Conservation (phyloP, 1,140 invertebrate species). For the Plutomurus gul region DNA sequence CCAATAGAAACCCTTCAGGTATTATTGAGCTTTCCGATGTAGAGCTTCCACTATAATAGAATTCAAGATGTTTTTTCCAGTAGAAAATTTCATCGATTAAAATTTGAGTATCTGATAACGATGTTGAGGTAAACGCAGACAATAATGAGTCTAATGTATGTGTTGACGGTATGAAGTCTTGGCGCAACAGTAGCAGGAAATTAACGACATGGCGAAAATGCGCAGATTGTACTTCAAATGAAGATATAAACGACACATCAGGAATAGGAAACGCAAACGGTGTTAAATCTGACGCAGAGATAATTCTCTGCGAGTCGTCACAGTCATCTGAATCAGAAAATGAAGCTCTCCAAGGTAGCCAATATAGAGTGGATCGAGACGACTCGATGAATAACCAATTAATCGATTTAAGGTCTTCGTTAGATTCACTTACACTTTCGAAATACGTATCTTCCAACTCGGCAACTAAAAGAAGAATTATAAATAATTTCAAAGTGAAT, state of each 20-base stretch:
- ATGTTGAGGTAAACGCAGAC: constrained; percentile 15
- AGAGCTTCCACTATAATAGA: constrained; percentile 19
- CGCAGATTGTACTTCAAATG: constrained; percentile 36
- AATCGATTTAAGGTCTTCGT: too few species aligned
- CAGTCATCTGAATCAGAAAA: constrained; percentile 41
- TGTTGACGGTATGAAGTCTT: constrained; percentile 51
- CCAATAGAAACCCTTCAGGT: constrained; percentile 47
- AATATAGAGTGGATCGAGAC: constrained; percentile 42
- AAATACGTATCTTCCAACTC: constrained; percentile 49
- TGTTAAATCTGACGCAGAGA: constrained; percentile 26
- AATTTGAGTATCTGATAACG: constrained; percentile 36
- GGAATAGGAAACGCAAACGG: constrained; percentile 39
- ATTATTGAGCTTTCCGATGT: background rate
- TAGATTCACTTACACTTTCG: too few species aligned
- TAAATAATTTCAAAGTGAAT: too few species aligned
- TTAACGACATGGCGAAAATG: constrained; percentile 49
- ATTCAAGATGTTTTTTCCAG: constrained; percentile 44
- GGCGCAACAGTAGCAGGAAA: constrained; percentile 29
- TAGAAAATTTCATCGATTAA: constrained; percentile 50
- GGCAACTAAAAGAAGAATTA: constrained; percentile 14
- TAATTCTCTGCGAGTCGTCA: constrained; percentile 45
- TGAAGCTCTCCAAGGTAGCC: constrained; percentile 42
- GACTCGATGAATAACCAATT: constrained; percentile 47
- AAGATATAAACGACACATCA: background rate
- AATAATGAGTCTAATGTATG: constrained; percentile 45